Evolutionary conservation across 2,888 invertebrate species (phyloP).

Genomic region (Lysandra bellargus): DNA sequence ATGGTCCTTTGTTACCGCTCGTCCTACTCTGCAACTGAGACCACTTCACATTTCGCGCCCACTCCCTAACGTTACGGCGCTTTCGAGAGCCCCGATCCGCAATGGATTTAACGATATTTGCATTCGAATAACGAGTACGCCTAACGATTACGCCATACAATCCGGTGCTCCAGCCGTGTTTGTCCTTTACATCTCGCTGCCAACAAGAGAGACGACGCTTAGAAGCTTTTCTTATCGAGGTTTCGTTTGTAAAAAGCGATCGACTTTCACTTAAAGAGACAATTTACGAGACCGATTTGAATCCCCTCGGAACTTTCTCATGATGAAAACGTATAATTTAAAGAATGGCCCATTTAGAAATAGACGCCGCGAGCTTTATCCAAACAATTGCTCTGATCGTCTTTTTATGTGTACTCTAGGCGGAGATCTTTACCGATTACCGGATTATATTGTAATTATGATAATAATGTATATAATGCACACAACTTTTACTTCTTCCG

Average conservation of each 20-base stretch:
- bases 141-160: slow-evolving; percentile 6
- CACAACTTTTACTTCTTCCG: slow-evolving; percentile 58
- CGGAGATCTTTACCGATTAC: slow-evolving; percentile 60
- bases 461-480: slow-evolving; percentile 65
- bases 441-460: slow-evolving; percentile 55
- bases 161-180: not conserved
- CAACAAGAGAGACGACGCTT: not conserved
- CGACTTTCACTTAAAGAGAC: slow-evolving; percentile 65
- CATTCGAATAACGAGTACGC: slow-evolving; percentile 54
- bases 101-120: slow-evolving; percentile 62
- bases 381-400: slow-evolving; percentile 60
- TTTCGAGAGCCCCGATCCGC: slow-evolving; percentile 53
- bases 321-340: slow-evolving; percentile 67
- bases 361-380: slow-evolving; percentile 57
- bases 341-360: slow-evolving; percentile 60
- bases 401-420: slow-evolving; percentile 54
- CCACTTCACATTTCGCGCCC: slow-evolving; percentile 64
- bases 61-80: slow-evolving; percentile 62
- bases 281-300: slow-evolving; percentile 57
- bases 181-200: slow-evolving; percentile 18
- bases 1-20: slow-evolving; percentile 72
- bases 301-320: slow-evolving; percentile 66
- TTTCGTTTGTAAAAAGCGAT: slow-evolving; percentile 39
- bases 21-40: slow-evolving; percentile 65
- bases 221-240: slow-evolving; percentile 32